Evolutionary conservation across 2,888 invertebrate genomes (phyloP).

Genomic region (Xanthorhoe spadicearia): DNA sequence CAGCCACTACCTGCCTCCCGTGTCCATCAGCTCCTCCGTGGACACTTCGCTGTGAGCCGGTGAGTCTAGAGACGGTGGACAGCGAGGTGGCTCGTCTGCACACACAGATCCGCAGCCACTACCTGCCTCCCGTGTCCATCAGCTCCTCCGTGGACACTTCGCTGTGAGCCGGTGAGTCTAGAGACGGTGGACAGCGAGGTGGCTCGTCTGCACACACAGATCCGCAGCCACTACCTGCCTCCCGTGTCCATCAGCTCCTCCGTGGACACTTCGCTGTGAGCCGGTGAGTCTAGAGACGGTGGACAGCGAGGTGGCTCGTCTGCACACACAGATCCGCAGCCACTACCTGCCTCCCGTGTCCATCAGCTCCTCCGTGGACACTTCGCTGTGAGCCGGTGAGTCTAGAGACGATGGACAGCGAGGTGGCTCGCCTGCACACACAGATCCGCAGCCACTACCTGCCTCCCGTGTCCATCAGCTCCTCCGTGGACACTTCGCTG

Average conservation of each 20-base stretch:
- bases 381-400: slow-evolving; percentile 82
- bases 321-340: slow-evolving; percentile 92
- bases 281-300: slow-evolving; percentile 92
- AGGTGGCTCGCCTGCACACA: slow-evolving; percentile 91
- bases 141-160: slow-evolving; percentile 85
- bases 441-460: slow-evolving; percentile 93
- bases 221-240: slow-evolving; percentile 93
- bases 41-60: slow-evolving; percentile 81
- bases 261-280: slow-evolving; percentile 74
- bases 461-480: slow-evolving; percentile 92
- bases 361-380: slow-evolving; percentile 86
- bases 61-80: slow-evolving; percentile 92
- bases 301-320: slow-evolving; percentile 91
- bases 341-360: slow-evolving; percentile 94
- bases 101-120: slow-evolving; percentile 91
- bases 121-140: slow-evolving; percentile 93
- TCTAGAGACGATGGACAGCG: slow-evolving; percentile 93
- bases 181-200: slow-evolving; percentile 94
- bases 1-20: slow-evolving; percentile 93
- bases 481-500: slow-evolving; percentile 79
- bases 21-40: slow-evolving; percentile 87
- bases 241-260: slow-evolving; percentile 90
- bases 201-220: slow-evolving; percentile 91
- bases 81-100: slow-evolving; percentile 92
- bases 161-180: slow-evolving; percentile 86